These are phyloP conservation scores for Galbula dea DNA, from an alignment of 2,113 vertebrate species.

Conservation along the genomic window DNA sequence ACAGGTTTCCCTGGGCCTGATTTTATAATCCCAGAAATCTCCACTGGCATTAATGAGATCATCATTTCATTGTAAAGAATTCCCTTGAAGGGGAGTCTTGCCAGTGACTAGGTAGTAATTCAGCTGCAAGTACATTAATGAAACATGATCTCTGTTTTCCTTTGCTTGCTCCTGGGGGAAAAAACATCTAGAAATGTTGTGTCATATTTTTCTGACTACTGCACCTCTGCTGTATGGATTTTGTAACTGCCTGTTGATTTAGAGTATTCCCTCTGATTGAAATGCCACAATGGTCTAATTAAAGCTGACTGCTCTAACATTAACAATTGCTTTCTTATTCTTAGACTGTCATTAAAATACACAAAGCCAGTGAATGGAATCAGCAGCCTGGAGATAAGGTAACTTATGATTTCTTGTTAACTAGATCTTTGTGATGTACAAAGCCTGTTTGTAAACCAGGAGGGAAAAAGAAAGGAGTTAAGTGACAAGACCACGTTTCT, in stretches of 20 bases:
- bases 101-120: not conserved
- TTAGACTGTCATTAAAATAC: slow-evolving; percentile 71
- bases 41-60: not conserved
- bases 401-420: slow-evolving; percentile 30
- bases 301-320: slow-evolving; percentile 42
- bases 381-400: slow-evolving; percentile 69
- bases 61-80: not conserved
- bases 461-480: not conserved
- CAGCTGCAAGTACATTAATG: not conserved
- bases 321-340: slow-evolving; percentile 46
- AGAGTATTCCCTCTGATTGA: slow-evolving; percentile 15
- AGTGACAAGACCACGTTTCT: not conserved
- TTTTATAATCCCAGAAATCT: not conserved
- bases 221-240: slow-evolving; percentile 40
- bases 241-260: slow-evolving; percentile 43
- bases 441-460: not conserved
- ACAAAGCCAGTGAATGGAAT: slow-evolving; percentile 27
- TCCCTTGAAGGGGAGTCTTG: not conserved
- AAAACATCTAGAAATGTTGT: slow-evolving; percentile 16
- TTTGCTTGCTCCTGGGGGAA: not conserved
- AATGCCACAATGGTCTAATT: slow-evolving; percentile 44
- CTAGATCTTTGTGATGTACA: not conserved
- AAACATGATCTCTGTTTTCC: slow-evolving; percentile 8
- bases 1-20: not conserved
- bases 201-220: slow-evolving; percentile 16